Evolutionary conservation across 2,113 vertebrate genomes (phyloP).

Genomic region (Nerophis lumbriciformis): DNA sequence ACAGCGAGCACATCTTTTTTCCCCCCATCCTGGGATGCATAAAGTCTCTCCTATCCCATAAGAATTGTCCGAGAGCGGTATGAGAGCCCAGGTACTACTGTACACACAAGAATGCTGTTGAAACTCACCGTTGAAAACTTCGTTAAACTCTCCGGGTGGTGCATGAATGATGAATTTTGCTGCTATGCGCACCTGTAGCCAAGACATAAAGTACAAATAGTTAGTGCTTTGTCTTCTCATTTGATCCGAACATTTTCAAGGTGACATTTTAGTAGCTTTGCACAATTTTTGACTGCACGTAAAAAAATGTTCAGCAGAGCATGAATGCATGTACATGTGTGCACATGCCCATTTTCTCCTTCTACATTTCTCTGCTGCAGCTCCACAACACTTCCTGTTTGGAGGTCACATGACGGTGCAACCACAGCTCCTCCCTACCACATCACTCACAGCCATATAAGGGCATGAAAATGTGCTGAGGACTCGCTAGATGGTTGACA

Average conservation of each 20-base stretch:
- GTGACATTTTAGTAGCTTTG: not conserved
- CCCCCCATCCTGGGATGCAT: no score
- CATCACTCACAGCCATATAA: constrained; percentile 69
- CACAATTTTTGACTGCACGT: not conserved
- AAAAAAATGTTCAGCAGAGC: not conserved
- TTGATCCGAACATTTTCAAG: not conserved
- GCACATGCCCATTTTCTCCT: constrained; percentile 9
- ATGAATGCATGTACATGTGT: not conserved
- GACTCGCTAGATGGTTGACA: constrained; percentile 6
- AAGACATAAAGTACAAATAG: constrained; percentile 12
- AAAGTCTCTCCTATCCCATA: no score
- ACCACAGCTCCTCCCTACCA: constrained; percentile 29
- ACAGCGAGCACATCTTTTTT: no score
- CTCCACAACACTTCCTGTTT: constrained; percentile 68
- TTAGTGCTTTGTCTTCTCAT: not conserved
- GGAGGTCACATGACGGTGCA: constrained; percentile 50
- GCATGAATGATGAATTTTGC: constrained; percentile 94
- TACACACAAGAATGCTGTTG: not conserved
- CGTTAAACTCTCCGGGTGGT: constrained; percentile 95
- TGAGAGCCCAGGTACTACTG: no score
- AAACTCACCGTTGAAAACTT: constrained; percentile 92
- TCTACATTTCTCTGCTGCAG: constrained; percentile 32
- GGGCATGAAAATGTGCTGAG: constrained; percentile 59
- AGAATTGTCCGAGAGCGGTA: no score
- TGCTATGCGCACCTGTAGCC: constrained; percentile 86